These are phyloP conservation scores for Herpetotheres cachinnans DNA, from an alignment of 2,113 vertebrate genomes.

Conservation along the genomic window DNA sequence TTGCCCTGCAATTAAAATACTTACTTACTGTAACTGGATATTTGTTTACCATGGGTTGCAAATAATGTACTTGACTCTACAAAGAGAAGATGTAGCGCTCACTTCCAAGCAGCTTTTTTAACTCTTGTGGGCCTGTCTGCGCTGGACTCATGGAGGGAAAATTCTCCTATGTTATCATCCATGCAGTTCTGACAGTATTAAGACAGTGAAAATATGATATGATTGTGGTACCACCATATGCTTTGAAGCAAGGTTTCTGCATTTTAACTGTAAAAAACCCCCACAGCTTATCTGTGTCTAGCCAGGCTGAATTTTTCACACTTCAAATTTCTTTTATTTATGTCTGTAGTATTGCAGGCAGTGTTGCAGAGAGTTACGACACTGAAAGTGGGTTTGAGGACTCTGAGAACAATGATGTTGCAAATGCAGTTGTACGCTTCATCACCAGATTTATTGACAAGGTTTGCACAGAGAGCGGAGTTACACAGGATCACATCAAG, in stretches of 20 bases:
- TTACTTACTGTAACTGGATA: not conserved
- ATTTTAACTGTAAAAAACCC: not conserved
- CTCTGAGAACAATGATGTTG: conserved; percentile 91
- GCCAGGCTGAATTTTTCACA: not conserved
- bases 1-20: not conserved
- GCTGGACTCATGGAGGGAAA: not conserved
- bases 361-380: conserved; percentile 96
- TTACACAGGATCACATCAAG: conserved; percentile 97
- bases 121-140: not conserved
- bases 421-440: conserved; percentile 91
- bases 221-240: not conserved
- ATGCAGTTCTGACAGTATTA: not conserved
- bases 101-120: not conserved
- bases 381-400: conserved; percentile 98
- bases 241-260: not conserved
- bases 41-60: not conserved
- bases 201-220: not conserved
- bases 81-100: not conserved
- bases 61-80: not conserved
- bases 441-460: conserved; percentile 97
- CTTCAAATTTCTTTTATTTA: not conserved
- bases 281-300: not conserved
- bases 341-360: conserved; percentile 89
- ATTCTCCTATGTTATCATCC: not conserved
- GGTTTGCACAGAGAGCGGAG: conserved; percentile 95